phyloP scores from a whole-genome alignment of 2,888 invertebrate species.

The Bugula neritina region DNA sequence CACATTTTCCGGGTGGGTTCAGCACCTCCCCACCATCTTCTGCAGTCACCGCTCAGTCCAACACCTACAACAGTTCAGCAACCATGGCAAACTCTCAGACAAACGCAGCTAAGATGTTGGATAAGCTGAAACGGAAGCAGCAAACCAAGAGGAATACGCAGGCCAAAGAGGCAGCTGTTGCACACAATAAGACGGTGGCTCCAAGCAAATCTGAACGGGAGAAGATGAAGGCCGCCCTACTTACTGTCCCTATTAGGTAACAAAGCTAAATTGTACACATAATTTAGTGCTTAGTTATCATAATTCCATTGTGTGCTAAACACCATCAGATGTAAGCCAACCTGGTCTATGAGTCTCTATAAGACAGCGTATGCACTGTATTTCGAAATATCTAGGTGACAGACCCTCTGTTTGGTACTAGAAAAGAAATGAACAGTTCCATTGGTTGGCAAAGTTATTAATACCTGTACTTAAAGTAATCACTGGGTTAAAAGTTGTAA shows the following conservation, averaged over 20 bases:
- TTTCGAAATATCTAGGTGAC: too few relatives aligned
- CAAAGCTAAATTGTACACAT: too few relatives aligned
- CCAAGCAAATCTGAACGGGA: conserved; percentile 20
- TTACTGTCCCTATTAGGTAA: conserved; percentile 1
- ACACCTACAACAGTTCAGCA: conserved; percentile 71
- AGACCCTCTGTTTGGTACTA: too few relatives aligned
- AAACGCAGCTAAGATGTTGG: conserved; percentile 78
- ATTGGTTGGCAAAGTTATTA: too few relatives aligned
- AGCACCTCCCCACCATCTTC: not conserved
- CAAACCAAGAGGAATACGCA: conserved; percentile 2
- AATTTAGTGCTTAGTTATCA: too few relatives aligned
- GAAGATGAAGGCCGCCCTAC: conserved; percentile 21
- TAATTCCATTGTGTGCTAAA: too few relatives aligned
- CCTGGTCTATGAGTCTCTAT: too few relatives aligned
- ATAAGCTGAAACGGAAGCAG: conserved; percentile 31
- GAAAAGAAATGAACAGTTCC: too few relatives aligned
- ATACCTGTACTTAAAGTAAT: too few relatives aligned
- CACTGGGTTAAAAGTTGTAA: too few relatives aligned
- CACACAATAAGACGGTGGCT: conserved; percentile 4
- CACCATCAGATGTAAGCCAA: too few relatives aligned
- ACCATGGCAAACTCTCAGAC: conserved; percentile 78
- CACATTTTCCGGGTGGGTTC: not conserved
- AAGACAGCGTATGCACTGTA: too few relatives aligned
- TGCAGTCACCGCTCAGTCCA: not conserved
- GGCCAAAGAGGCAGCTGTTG: conserved; percentile 12